A percentile compares a stretch with the other conserved stretches of the same genome.
These are phyloP conservation scores for Glareola pratincola DNA, from an alignment of 2,113 vertebrate genomes.

Conservation along the genomic window DNA sequence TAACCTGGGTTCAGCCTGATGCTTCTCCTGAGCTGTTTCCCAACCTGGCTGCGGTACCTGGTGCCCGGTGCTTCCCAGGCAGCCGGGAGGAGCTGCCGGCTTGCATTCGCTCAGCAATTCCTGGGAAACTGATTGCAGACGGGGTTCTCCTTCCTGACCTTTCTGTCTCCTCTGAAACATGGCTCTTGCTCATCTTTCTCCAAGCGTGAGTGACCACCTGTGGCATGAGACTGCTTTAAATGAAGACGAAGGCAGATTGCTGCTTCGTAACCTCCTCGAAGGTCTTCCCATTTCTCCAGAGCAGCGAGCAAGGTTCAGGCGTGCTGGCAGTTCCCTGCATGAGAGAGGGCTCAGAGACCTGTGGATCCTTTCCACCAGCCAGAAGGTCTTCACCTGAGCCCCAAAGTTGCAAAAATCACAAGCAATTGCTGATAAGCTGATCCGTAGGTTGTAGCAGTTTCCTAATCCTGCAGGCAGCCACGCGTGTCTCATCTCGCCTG, in stretches of 20 bases:
- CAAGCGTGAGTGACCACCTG: not conserved
- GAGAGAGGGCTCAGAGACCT: not conserved
- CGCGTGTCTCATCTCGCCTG: fast-evolving
- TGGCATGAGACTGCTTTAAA: not conserved
- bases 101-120: not conserved
- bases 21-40: not conserved
- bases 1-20: not conserved
- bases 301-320: not conserved
- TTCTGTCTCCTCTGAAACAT: not conserved
- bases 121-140: not conserved
- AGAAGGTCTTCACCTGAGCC: not conserved
- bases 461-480: not conserved
- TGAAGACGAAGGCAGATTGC: not conserved
- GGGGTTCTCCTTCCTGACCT: not conserved
- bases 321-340: not conserved
- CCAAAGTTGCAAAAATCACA: not conserved
- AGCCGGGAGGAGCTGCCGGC: not conserved
- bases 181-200: not conserved
- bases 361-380: not conserved
- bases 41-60: fast-evolving
- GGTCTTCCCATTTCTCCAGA: not conserved
- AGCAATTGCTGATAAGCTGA: not conserved
- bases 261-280: not conserved
- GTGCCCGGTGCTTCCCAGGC: not conserved
- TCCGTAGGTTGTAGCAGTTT: not conserved